Base-by-base conservation (phyloP, 2,888 invertebrate genomes). In the Cephonodes hylas region DNA sequence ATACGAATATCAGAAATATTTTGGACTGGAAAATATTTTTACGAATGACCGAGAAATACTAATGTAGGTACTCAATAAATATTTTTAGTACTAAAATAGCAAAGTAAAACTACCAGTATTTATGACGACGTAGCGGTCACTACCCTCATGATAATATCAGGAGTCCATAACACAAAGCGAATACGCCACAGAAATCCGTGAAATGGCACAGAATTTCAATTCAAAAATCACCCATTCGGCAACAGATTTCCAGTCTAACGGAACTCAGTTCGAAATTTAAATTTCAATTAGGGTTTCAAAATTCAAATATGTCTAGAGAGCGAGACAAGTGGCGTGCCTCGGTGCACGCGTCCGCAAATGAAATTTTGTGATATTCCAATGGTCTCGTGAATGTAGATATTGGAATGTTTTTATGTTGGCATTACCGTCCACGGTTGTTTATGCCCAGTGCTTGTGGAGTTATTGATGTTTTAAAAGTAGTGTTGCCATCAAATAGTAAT, bases 251-350 rank as follows among this genome's bases (percentile, higher is more conserved):
- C 53, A 53, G 53, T 53, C 18, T 53, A 27, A 53, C 53, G 8
- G 53, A 53, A 27, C 31, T 18, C 31, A 53, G 38, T 38, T 10
- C 31, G 22, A 48, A 64, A 68, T 72, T 74, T 68, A 66, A 72
- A 72, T 67, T 73, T 72, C 66, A 68, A 68, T 71, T 64, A 64
- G 57, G 60, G 66, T 64, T 65, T 66, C 59, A 64, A 67, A 71
- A 66, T 71, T 72, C 63, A 68, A 71, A 66, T 66, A 53, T 59
- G 45, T 56, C 8, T 25, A 31, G 20, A 59, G 10, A 58, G 59
- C 34, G 58, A 59, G 53, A 59, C 15, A 59, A 61, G 58, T 46
- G 44, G 45, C 22, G 4, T 7, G 58, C n/a, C 15, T 46, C 45
- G 22, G 34, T 15, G 18, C 48, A n/a, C 15, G 42, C 60, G 46